A percentile compares a stretch with the other conserved stretches of the same genome.
phyloP scores from a whole-genome alignment of 1,140 invertebrate species.

The Bombyx mandarina region DNA sequence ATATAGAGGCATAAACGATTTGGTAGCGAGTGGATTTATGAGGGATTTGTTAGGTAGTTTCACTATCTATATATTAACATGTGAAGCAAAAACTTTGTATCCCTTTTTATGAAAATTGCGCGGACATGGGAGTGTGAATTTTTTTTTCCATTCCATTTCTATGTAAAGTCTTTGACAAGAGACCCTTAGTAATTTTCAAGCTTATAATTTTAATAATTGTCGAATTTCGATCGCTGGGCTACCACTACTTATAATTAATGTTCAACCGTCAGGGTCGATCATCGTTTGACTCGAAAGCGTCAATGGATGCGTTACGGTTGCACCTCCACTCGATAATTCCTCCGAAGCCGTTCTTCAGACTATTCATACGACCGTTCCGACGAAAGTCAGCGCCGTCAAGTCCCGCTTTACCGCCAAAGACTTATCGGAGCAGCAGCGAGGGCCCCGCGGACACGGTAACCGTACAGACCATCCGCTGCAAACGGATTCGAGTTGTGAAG shows the following conservation, averaged over 20 bases:
- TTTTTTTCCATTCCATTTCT: too few species aligned
- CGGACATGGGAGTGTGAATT: too few species aligned
- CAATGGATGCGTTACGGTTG: constrained; percentile 56
- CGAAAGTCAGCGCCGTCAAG: constrained; percentile 77
- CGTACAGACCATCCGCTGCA: constrained; percentile 38
- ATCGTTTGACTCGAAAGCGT: constrained; percentile 56
- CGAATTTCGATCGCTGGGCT: too few species aligned
- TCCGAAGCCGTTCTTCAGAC: constrained; percentile 69
- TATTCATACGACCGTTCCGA: constrained; percentile 75
- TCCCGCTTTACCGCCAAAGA: constrained; percentile 69
- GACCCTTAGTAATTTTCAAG: too few species aligned
- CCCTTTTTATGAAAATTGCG: too few species aligned
- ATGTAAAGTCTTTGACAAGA: too few species aligned
- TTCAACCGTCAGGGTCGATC: constrained; percentile 48
- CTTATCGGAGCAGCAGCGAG: constrained; percentile 67
- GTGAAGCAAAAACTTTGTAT: too few species aligned
- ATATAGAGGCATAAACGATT: too few species aligned
- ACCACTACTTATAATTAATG: background rate
- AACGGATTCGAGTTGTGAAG: constrained; percentile 41
- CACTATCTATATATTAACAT: too few species aligned
- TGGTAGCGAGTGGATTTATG: too few species aligned
- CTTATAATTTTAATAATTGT: too few species aligned
- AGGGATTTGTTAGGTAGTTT: too few species aligned
- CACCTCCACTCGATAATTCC: constrained; percentile 67
- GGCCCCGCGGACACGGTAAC: constrained; percentile 64